Percentiles rank a stretch among this genome's conserved stretches.
phyloP scores from a whole-genome alignment of 2,888 invertebrate species.

The Chloroclysta siterata region DNA sequence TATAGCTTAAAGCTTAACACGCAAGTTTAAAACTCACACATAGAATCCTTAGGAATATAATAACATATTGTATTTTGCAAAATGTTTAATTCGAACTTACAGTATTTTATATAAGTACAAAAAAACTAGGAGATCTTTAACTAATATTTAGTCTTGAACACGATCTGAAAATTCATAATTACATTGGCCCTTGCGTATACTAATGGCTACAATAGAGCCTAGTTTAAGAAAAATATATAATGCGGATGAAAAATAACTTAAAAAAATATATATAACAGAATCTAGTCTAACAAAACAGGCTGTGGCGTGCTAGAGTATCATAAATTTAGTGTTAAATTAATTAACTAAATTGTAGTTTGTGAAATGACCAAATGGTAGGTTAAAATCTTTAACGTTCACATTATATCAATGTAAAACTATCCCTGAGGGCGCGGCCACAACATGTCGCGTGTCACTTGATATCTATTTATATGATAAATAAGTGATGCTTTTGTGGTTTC shows the following conservation, averaged over 20 bases:
- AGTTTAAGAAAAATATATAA: background rate
- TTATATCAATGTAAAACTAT: constrained; percentile 32
- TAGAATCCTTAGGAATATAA: background rate
- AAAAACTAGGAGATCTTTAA: background rate
- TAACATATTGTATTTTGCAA: background rate
- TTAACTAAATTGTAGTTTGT: constrained; percentile 30
- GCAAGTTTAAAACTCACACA: constrained; percentile 24
- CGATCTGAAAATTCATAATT: background rate
- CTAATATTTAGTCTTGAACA: background rate
- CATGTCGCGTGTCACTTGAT: constrained; percentile 7
- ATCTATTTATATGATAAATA: background rate
- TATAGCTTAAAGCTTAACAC: constrained; percentile 29
- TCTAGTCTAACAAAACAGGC: constrained; percentile 39
- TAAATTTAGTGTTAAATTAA: constrained; percentile 26
- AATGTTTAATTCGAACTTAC: background rate
- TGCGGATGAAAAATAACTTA: constrained; percentile 3
- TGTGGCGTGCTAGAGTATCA: constrained; percentile 37
- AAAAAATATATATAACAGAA: constrained; percentile 12
- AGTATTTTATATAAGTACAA: background rate
- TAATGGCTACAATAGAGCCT: background rate
- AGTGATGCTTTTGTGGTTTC: background rate
- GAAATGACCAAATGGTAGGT: constrained; percentile 37
- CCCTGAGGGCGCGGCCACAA: constrained; percentile 28
- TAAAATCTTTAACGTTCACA: constrained; percentile 26
- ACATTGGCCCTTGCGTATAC: background rate